Evolutionary conservation across 2,888 invertebrate species (phyloP).

Genomic region (Epistrophella euchroma): DNA sequence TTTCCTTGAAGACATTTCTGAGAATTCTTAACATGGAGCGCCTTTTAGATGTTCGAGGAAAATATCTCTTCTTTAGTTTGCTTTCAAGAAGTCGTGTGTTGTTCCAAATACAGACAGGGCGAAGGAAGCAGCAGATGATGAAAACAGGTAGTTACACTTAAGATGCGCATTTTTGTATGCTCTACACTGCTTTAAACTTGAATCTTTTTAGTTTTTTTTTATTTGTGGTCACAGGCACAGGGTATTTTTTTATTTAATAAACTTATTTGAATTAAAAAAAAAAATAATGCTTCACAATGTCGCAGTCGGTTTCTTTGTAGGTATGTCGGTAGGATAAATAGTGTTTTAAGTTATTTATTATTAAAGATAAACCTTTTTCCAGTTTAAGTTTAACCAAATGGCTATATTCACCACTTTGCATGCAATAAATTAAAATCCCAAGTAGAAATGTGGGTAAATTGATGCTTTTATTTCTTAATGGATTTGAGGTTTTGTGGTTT

Average conservation of each 20-base stretch:
- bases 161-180: constrained; percentile 55
- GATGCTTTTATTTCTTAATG: constrained; percentile 10
- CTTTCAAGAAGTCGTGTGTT: constrained; percentile 36
- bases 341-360: constrained; percentile 3
- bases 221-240: background rate
- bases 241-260: constrained; percentile 20
- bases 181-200: constrained; percentile 14
- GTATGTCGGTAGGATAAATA: no score
- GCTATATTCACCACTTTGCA: constrained; percentile 4
- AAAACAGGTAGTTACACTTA: constrained; percentile 71
- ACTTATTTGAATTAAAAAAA: constrained; percentile 45
- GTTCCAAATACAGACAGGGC: constrained; percentile 50
- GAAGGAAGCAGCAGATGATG: constrained; percentile 45
- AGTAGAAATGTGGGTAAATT: background rate
- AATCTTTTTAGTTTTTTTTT: constrained; percentile 24
- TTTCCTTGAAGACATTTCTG: constrained; percentile 62
- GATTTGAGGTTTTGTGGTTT: constrained; percentile 24
- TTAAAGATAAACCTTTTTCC: background rate
- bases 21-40: constrained; percentile 61
- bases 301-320: constrained; percentile 12
- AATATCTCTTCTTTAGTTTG: constrained; percentile 2
- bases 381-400: background rate
- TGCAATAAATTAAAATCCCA: background rate
- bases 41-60: constrained; percentile 34
- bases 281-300: constrained; percentile 37